Evolutionary conservation across 2,797 vertebrate genomes (phyloP).

Genomic region (Tokudaia muenninki): DNA sequence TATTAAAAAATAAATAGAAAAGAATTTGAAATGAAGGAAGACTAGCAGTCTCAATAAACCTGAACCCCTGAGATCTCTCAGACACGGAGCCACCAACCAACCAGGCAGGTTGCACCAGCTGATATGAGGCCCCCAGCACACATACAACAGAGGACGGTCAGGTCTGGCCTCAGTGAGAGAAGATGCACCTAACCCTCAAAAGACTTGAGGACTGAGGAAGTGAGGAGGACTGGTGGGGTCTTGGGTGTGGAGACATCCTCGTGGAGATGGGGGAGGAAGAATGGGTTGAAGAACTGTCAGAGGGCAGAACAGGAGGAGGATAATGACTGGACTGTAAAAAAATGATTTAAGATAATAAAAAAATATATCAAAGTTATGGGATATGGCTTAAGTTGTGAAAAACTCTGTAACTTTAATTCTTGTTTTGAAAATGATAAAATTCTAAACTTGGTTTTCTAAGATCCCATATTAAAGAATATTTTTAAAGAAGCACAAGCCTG

Average conservation of each 20-base stretch:
- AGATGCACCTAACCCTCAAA: background rate
- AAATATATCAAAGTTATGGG: background rate
- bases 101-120: background rate
- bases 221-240: background rate
- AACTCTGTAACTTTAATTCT: constrained; percentile 29
- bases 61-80: background rate
- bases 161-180: background rate
- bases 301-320: too few species aligned
- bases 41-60: background rate
- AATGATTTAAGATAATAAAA: background rate
- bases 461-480: background rate
- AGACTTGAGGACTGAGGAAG: background rate
- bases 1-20: background rate
- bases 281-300: background rate
- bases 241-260: background rate
- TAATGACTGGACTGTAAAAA: background rate
- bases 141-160: background rate
- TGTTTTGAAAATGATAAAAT: constrained; percentile 30
- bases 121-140: background rate
- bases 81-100: background rate
- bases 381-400: background rate
- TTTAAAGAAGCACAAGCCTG: background rate
- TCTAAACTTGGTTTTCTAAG: constrained; percentile 7
- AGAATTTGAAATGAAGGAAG: constrained; percentile 42
- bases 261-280: background rate